Evolutionary conservation across 2,888 invertebrate genomes (phyloP), one percentile per base, ranked within the genome.

Genomic region (Steinernema hermaphroditum): DNA sequence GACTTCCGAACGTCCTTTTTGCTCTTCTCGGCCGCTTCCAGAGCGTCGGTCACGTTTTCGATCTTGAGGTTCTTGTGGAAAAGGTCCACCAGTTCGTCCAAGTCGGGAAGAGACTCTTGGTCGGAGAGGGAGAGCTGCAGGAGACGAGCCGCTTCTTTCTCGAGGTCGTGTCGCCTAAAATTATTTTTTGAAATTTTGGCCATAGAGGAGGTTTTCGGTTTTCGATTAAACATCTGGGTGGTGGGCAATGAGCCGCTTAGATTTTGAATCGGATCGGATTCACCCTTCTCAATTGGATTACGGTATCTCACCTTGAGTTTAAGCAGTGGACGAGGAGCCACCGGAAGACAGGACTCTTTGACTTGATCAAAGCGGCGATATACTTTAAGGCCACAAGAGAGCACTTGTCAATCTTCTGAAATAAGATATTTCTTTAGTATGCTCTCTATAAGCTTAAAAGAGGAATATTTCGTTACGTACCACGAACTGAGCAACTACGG

Each of bases 371-470:
- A 12, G 80, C 77, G 70, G 80, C 80, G 0, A 76, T 75, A 69
- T 81, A 82, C 68, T 82, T 82, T 41, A 82, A 50, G 16, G 79
- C 76, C 0, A 74, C 78, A 69, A 82, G 69, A 9, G 80, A 75
- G 37, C 79, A 77, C 22, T 41, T 43, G 6, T 68, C 44, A 8
- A 41, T 22, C 32, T 68, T 68, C 44, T 68, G 24, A 68, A 68
- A 32, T 19, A 34, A 9, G 6, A 6, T 24, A 68, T 22, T 19
- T 16, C 24, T 68, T 22, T 9, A 68, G n/a, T 8, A 24, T 27
- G 22, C 37, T n/a, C n/a, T n/a, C n/a, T n/a, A n/a, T n/a, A n/a
- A n/a, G n/a, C n/a, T n/a, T n/a, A n/a, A n/a, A n/a, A n/a, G n/a
- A n/a, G n/a, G n/a, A n/a, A n/a, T n/a, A n/a, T n/a, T 27, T 4